Evolutionary conservation across 2,113 vertebrate species (phyloP), one percentile per base, ranked within the genome.

Genomic region (Thamnaconus septentrionalis): DNA sequence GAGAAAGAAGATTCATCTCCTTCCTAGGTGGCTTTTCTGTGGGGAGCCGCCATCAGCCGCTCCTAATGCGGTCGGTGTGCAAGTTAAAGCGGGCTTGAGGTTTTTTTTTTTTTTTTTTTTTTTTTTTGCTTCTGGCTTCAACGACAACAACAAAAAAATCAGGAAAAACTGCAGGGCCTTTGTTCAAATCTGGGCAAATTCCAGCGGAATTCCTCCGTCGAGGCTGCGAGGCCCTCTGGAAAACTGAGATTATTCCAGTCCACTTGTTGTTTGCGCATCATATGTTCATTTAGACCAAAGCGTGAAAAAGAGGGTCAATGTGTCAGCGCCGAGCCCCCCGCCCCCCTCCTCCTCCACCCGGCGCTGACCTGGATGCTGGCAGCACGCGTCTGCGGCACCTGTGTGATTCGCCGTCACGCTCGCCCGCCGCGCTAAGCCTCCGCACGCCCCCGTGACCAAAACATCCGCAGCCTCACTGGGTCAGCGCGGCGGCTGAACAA

Each of bases 251-350:
- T 68, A 68, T 82, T 76, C 73, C 60, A 31, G 84, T 41, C 78
- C 66, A 50, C 69, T 80, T 48, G 73, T n/a, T 62, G 63, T 75
- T 47, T 74, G 70, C 69, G 70, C 81, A 73, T 83, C 83, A 83
- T 84, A 79, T 85, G 81, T 85, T 87, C 7, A 79, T 87, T 78
- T 81, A 75, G 65, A 64, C 75, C 61, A 4, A 31, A 72, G 79
- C 59, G 53, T 85, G 81, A 71, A 86, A 81, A 88, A 89, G 31
- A 80, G 71, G 87, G 87, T 86, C 79, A 86, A 66, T 83, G 82
- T 89, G 82, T 86, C 81, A 81, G 60, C 11, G 77, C 54, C 53
- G 71, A 53, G 73, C 56, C 85, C 77, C 70, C n/a, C 5, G 47
- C 67, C 60, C 65, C 76, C 74, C 65, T 59, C 5, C 61, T 0